Evolutionary conservation across 2,113 vertebrate species (phyloP).

Genomic region (Hydropotes inermis): DNA sequence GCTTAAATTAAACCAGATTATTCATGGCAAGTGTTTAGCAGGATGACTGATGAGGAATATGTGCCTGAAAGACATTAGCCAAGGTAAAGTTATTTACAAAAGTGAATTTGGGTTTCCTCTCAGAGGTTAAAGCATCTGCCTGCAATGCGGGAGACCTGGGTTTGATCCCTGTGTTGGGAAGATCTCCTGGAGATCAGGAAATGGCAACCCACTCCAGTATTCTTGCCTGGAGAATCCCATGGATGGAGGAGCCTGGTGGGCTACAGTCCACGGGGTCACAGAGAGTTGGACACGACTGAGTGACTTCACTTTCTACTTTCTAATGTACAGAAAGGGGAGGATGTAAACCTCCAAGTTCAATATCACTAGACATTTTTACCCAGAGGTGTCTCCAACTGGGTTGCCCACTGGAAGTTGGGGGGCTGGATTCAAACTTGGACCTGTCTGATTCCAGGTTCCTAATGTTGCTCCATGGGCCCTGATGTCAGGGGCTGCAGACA

Average conservation of each 20-base stretch:
- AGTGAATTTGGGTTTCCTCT: not conserved
- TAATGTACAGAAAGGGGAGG: not conserved
- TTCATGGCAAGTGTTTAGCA: not conserved
- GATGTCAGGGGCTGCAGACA: not conserved
- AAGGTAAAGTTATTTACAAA: not conserved
- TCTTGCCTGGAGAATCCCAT: no score
- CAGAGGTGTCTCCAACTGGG: no score
- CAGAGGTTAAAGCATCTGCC: no score
- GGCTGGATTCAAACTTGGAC: not conserved
- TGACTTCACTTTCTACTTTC: no score
- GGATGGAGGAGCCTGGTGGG: no score
- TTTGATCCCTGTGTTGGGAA: no score
- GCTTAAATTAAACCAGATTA: not conserved
- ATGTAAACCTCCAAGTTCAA: not conserved
- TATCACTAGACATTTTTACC: not conserved
- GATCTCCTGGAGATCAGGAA: no score
- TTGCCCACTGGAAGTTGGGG: not conserved
- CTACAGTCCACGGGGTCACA: no score
- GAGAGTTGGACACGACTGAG: no score
- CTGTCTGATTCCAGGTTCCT: not conserved
- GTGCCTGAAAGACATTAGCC: not conserved
- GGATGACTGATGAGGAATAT: not conserved
- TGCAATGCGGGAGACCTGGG: no score
- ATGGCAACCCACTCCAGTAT: no score
- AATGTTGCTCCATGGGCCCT: fast-evolving